Evolutionary conservation across 2,888 invertebrate genomes (phyloP).

Genomic region (Seira sanloemensis): DNA sequence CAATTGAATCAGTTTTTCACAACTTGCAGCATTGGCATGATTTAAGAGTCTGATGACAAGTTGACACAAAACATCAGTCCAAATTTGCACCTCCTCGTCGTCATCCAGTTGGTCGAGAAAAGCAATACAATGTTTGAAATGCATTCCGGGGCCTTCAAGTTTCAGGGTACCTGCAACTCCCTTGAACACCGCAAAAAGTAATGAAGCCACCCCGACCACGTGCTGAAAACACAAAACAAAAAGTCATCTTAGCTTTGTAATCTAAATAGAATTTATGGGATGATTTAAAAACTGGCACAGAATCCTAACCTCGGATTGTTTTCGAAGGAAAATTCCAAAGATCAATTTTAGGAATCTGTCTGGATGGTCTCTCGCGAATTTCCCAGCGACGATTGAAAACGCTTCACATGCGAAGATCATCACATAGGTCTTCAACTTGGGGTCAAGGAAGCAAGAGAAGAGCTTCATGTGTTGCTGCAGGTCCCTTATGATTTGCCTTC

Average conservation of each 20-base stretch:
- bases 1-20: conserved; percentile 44
- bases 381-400: conserved; percentile 95
- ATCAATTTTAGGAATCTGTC: conserved; percentile 62
- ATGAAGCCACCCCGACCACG: conserved; percentile 86
- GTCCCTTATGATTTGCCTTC: conserved; percentile 88
- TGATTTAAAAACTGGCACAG: background rate
- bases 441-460: conserved; percentile 66
- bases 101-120: conserved; percentile 24
- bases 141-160: conserved; percentile 58
- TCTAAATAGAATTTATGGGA: background rate
- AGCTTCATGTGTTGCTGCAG: conserved; percentile 82
- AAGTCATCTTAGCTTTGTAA: conserved; percentile 21
- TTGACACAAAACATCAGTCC: conserved; percentile 51
- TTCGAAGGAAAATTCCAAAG: conserved; percentile 55
- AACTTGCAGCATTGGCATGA: conserved; percentile 45
- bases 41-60: conserved; percentile 47
- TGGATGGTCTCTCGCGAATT: conserved; percentile 85
- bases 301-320: conserved; percentile 58
- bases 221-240: conserved; percentile 79
- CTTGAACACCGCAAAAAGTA: conserved; percentile 91
- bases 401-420: conserved; percentile 96
- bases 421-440: conserved; percentile 81
- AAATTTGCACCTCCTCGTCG: conserved; percentile 29
- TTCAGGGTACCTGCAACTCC: conserved; percentile 82
- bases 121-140: conserved; percentile 39